Evolutionary conservation across 2,888 invertebrate species (phyloP).

Genomic region (Holacanthella duospinosa): DNA sequence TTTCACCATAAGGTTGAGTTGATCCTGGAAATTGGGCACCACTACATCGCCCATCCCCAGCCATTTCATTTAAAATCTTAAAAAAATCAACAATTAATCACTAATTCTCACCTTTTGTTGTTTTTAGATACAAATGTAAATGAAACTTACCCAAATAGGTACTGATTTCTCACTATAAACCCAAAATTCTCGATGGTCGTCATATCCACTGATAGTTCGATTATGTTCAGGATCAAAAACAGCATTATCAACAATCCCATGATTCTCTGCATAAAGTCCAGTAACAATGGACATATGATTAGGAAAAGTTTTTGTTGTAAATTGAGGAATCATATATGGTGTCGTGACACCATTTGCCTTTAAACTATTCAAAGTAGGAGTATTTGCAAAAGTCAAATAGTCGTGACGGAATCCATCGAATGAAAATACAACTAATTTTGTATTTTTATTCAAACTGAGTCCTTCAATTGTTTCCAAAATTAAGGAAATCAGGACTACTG

Average conservation of each 20-base stretch:
- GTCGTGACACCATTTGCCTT: slow-evolving; percentile 49
- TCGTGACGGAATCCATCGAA: slow-evolving; percentile 62
- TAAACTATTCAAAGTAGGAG: slow-evolving; percentile 51
- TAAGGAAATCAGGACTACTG: not conserved
- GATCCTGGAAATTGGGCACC: slow-evolving; percentile 60
- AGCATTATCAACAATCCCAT: slow-evolving; percentile 57
- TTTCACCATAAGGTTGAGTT: slow-evolving; percentile 45
- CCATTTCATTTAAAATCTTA: slow-evolving; percentile 46
- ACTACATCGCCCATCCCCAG: slow-evolving; percentile 47
- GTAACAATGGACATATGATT: slow-evolving; percentile 58
- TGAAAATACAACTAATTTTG: slow-evolving; percentile 49
- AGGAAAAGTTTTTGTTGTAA: slow-evolving; percentile 61
- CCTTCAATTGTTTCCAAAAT: not conserved
- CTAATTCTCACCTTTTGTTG: not conserved
- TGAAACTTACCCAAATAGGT: not conserved
- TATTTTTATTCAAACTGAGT: slow-evolving; percentile 16
- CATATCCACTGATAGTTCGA: slow-evolving; percentile 18
- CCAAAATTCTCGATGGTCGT: slow-evolving; percentile 26
- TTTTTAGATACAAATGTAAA: not conserved
- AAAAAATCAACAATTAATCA: not conserved
- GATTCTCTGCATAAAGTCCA: slow-evolving; percentile 56
- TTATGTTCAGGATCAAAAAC: slow-evolving; percentile 48
- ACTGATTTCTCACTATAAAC: slow-evolving; percentile 17
- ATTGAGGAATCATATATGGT: slow-evolving; percentile 52
- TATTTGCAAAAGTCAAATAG: slow-evolving; percentile 48